phyloP scores from a whole-genome alignment of 2,797 vertebrate genomes.

The Clamator glandarius region DNA sequence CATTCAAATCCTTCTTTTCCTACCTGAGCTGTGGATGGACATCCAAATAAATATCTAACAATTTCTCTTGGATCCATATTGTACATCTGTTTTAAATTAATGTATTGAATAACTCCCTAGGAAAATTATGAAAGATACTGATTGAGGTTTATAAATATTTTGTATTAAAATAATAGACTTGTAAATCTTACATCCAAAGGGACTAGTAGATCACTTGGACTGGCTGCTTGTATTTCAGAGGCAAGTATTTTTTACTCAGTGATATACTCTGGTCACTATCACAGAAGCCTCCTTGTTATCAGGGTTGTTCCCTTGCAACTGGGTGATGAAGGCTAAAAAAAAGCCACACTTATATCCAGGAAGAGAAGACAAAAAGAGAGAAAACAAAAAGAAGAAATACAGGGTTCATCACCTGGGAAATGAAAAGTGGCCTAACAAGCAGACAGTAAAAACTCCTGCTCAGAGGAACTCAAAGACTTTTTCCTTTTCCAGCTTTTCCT shows the following conservation, averaged over 20 bases:
- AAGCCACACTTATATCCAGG: not conserved
- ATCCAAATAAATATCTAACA: not conserved
- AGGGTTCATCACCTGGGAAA: not conserved
- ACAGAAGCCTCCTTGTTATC: not conserved
- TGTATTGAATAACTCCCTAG: not conserved
- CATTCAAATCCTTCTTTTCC: not conserved
- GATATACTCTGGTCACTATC: not conserved
- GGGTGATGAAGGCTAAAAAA: not conserved
- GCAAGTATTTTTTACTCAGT: slow-evolving; percentile 25
- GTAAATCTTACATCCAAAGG: too few species aligned
- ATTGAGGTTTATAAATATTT: too few species aligned
- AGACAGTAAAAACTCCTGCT: not conserved
- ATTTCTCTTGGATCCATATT: not conserved
- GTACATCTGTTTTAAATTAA: not conserved
- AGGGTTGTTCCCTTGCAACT: not conserved
- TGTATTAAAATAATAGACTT: too few species aligned
- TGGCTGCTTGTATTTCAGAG: not conserved
- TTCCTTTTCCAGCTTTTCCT: not conserved
- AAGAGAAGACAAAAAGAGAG: not conserved
- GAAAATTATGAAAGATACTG: not conserved
- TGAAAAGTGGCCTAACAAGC: not conserved
- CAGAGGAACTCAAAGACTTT: not conserved
- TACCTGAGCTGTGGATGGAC: accelerated
- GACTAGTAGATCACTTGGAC: not conserved
- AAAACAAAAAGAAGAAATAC: not conserved